Conservation (phyloP, 2,888 invertebrate genomes). For the Cotesia congregata region DNA sequence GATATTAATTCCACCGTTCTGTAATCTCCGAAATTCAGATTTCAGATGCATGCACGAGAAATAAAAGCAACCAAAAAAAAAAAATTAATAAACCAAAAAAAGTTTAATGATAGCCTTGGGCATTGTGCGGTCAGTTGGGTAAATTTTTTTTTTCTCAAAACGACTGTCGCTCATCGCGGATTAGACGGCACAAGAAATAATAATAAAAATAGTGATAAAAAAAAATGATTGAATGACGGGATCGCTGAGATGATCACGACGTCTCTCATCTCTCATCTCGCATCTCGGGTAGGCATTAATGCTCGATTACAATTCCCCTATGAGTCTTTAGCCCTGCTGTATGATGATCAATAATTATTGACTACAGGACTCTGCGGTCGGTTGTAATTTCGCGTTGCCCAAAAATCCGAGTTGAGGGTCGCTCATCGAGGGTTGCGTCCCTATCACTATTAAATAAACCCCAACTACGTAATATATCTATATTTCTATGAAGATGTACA, state of each 20-base stretch:
- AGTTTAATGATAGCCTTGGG: constrained; percentile 56
- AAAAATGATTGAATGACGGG: constrained; percentile 36
- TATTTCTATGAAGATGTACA: constrained; percentile 22
- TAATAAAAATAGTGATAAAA: constrained; percentile 22
- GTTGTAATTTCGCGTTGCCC: neutral
- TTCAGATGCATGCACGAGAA: constrained; percentile 3
- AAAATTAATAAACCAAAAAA: constrained; percentile 19
- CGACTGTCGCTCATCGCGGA: constrained; percentile 34
- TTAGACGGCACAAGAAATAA: constrained; percentile 29
- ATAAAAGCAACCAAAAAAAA: constrained; percentile 24
- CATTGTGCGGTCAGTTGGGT: constrained; percentile 54
- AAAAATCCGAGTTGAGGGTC: constrained; percentile 11
- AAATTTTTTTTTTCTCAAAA: constrained; percentile 55
- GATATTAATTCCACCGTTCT: neutral
- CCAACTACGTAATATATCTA: neutral
- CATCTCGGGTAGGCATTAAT: constrained; percentile 40
- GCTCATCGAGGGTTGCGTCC: constrained; percentile 25
- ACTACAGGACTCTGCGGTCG: constrained; percentile 14
- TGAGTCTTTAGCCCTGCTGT: neutral
- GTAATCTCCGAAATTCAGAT: constrained; percentile 19
- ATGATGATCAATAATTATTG: constrained; percentile 41
- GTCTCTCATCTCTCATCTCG: neutral
- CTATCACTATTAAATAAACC: constrained; percentile 32
- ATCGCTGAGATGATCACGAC: constrained; percentile 49
- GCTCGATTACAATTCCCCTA: constrained; percentile 34